Conservation (phyloP, 2,888 invertebrate species). For the Amphimallon solstitiale region DNA sequence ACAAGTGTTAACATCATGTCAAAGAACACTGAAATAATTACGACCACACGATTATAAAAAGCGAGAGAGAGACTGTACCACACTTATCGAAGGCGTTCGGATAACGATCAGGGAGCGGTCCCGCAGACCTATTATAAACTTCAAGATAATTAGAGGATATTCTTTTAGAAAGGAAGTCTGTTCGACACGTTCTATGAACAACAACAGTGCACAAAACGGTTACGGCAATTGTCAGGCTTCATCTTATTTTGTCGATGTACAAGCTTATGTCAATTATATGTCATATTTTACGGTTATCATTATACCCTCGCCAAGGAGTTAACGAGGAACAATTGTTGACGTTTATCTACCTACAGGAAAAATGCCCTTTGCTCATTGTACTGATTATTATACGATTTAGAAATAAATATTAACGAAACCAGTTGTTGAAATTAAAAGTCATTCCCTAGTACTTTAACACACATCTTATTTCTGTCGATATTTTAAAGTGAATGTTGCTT, state of each 20-base stretch:
- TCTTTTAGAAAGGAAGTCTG: slow-evolving; percentile 11
- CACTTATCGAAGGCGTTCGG: slow-evolving; percentile 5
- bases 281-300: slow-evolving; percentile 2
- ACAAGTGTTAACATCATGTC: slow-evolving; percentile 23
- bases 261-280: background rate
- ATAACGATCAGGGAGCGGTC: slow-evolving; percentile 21
- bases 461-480: too few species aligned
- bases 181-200: background rate
- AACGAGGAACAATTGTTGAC: background rate
- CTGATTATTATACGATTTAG: background rate
- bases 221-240: background rate
- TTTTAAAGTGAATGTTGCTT: too few species aligned
- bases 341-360: background rate
- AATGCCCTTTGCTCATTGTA: background rate
- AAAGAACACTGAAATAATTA: slow-evolving; percentile 15
- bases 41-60: slow-evolving; percentile 7
- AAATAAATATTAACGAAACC: too few species aligned
- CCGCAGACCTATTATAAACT: slow-evolving; percentile 1
- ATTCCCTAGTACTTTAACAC: too few species aligned
- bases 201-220: background rate
- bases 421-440: too few species aligned
- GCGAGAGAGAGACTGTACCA: background rate
- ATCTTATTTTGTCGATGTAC: background rate
- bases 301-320: background rate
- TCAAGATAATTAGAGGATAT: slow-evolving; percentile 15